Percentiles rank a stretch among this genome's conserved stretches.
These are phyloP conservation scores for Philaethria dido DNA, from an alignment of 2,888 invertebrate species.

Conservation along the genomic window DNA sequence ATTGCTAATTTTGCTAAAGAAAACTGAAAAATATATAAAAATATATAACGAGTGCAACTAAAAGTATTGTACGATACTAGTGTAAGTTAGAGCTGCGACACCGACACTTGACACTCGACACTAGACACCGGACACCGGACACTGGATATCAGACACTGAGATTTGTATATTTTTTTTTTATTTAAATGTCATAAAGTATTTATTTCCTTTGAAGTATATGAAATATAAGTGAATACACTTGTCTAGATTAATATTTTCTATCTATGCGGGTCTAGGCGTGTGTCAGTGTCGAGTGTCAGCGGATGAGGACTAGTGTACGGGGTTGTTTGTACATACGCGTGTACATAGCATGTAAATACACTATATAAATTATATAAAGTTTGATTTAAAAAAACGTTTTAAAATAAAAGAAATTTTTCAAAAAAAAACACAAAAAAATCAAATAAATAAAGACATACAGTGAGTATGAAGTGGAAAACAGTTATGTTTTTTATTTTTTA, in stretches of 20 bases:
- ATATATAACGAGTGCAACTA: slow-evolving; percentile 65
- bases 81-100: slow-evolving; percentile 38
- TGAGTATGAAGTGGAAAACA: slow-evolving; percentile 80
- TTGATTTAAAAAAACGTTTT: slow-evolving; percentile 79
- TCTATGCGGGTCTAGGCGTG: too few species aligned
- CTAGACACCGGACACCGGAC: neutral
- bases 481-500: slow-evolving; percentile 69
- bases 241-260: too few species aligned
- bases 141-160: neutral
- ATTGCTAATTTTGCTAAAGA: slow-evolving; percentile 43
- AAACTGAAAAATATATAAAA: slow-evolving; percentile 55
- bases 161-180: neutral
- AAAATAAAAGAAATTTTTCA: slow-evolving; percentile 67
- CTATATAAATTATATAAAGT: slow-evolving; percentile 77
- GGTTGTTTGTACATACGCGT: slow-evolving; percentile 65
- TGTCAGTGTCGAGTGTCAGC: slow-evolving; percentile 35
- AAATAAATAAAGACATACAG: slow-evolving; percentile 78
- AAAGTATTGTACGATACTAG: slow-evolving; percentile 58
- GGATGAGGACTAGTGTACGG: slow-evolving; percentile 37
- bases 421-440: slow-evolving; percentile 75
- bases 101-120: slow-evolving; percentile 6
- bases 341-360: slow-evolving; percentile 80
- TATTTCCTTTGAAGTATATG: neutral
- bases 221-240: too few species aligned
- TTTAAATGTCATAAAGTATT: neutral